These are phyloP conservation scores for Battus philenor DNA, from an alignment of 1,140 invertebrate species.

Conservation along the genomic window DNA sequence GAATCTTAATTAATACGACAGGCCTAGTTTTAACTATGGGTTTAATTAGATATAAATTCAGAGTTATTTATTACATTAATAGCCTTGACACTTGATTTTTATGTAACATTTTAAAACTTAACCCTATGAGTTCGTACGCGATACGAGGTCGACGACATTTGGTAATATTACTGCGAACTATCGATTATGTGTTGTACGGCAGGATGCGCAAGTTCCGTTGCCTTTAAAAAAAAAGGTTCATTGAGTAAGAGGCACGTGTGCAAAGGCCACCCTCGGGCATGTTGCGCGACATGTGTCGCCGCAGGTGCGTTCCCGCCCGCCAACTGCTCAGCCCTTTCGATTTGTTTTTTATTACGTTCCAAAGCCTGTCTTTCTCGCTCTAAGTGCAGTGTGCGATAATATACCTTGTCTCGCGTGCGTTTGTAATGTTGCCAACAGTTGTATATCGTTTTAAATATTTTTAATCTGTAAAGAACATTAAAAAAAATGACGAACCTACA, in stretches of 20 bases:
- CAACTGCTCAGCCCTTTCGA: conserved; percentile 9
- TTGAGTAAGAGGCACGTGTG: conserved; percentile 15
- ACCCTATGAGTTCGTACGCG: background rate
- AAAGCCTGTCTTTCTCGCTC: conserved; percentile 7
- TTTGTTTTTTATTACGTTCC: conserved; percentile 2
- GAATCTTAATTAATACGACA: too few relatives aligned
- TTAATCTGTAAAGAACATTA: too few relatives aligned
- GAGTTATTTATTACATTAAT: too few relatives aligned
- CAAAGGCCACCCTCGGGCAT: conserved; percentile 7
- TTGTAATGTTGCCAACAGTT: too few relatives aligned
- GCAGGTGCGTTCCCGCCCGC: conserved; percentile 8
- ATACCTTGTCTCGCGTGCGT: too few relatives aligned
- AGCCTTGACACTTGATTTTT: too few relatives aligned
- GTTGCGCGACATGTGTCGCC: conserved; percentile 10
- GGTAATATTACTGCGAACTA: background rate
- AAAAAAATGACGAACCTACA: too few relatives aligned
- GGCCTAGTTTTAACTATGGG: too few relatives aligned
- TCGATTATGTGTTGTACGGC: background rate
- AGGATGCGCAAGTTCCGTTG: conserved; percentile 13
- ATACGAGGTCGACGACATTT: background rate
- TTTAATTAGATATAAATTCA: too few relatives aligned
- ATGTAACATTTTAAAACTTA: too few relatives aligned
- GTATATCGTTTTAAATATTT: too few relatives aligned
- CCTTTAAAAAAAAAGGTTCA: conserved; percentile 6
- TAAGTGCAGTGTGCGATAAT: background rate